Conservation (phyloP, 2,888 invertebrate genomes). For the Rhamnusium bicolor region DNA sequence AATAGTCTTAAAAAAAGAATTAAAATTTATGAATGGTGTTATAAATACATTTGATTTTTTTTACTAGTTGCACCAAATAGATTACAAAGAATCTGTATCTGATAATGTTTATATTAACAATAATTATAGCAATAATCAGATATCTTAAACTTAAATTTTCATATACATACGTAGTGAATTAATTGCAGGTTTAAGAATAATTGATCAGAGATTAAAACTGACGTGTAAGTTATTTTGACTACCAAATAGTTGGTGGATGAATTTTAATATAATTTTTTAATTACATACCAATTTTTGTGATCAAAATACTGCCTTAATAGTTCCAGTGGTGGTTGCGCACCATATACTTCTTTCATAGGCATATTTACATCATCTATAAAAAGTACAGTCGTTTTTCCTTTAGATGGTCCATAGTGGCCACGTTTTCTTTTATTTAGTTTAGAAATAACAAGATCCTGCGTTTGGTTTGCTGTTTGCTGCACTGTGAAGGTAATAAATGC, state of each 20-base stretch:
- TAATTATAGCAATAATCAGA: no score
- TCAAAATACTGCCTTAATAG: conserved; percentile 87
- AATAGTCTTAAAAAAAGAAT: no score
- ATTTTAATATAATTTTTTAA: not conserved
- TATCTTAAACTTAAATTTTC: no score
- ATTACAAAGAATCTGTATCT: no score
- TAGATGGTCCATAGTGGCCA: conserved; percentile 84
- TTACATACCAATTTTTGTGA: conserved; percentile 83
- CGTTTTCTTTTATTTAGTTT: conserved; percentile 81
- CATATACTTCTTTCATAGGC: conserved; percentile 87
- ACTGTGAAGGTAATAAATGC: conserved; percentile 89
- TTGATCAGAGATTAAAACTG: no score
- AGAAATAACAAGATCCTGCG: conserved; percentile 84
- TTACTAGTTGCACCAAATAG: no score
- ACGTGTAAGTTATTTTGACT: no score
- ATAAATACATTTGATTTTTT: no score
- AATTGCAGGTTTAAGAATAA: no score
- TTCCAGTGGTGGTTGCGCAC: conserved; percentile 90
- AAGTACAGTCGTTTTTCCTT: conserved; percentile 81
- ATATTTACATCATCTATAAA: conserved; percentile 93
- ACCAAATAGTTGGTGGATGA: not conserved
- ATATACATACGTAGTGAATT: no score
- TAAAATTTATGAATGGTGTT: no score
- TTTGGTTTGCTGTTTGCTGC: conserved; percentile 86
- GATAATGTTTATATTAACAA: no score